Evolutionary conservation across 2,797 vertebrate species (phyloP), one percentile per base, ranked within the genome.

Genomic region (Rhincodon typus): DNA sequence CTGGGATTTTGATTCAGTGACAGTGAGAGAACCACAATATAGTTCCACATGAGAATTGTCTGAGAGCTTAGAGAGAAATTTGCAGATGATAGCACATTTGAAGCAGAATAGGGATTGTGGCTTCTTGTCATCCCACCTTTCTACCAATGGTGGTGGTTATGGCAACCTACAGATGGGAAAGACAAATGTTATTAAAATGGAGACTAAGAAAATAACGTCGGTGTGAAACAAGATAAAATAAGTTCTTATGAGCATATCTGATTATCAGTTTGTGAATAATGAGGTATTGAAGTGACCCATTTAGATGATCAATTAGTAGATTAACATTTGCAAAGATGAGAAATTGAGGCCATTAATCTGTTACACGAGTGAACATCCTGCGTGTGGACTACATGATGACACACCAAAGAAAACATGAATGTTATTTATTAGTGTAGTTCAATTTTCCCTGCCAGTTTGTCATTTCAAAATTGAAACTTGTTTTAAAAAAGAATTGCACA

Each of bases 301-400:
- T 95, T 50, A n/a, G 15, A 57, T 57, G 46, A 77, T 95, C 94
- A 77, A 34, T 95, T 95, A 77, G 93, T 25, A 70, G 94, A 77
- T 95, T 95, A 72, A 95, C 70, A 57, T 95, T 50, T 74, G 15
- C 67, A 72, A 94, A 94, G 70, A 74, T 95, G 77, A 77, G 46
- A 77, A 30, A 95, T 77, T 77, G 30, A 95, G 70, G 42, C 42
- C 46, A 95, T 95, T 77, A 95, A 77, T 77, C 70, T 95, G 93
- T 72, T 5, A 27, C 70, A 95, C 23, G 19, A 95, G 42, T 94
- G 21, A 50, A 94, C 93, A 70, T 72, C 2, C 69, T 27, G 21
- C 15, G 38, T 70, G 21, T 70, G 93, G 69, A 94, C n/a, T 66
- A 67, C 30, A n/a, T 67, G 30, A 94, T 38, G 38, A 27, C 19